Evolutionary conservation across 1,140 invertebrate genomes (phyloP), one percentile per base, ranked within the genome.

Genomic region (Cataglyphis hispanica): DNA sequence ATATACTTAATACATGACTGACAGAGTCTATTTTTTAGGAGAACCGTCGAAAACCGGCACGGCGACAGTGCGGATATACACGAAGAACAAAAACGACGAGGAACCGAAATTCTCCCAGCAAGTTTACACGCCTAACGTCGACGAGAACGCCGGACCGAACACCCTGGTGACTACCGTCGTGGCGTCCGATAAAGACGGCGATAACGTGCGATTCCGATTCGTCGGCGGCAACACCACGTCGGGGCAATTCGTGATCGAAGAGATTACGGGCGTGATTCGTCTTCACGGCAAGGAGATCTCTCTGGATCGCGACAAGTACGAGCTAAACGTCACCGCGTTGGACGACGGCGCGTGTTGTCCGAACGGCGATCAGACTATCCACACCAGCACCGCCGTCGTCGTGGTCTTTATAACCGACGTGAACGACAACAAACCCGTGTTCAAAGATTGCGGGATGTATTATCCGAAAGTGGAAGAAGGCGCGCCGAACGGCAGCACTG

Each of bases 381-480:
- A 99, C 91, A 99, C 98, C 0, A 98, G 97, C 27, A 99, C 98
- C 0, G 98, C 98, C n/a, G 98, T 99, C 0, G 98, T 99, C 1
- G 98, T 99, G 1, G 98, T 99, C 0, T 99, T 99, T 91, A 99
- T 99, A 63, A 99, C 98, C 0, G 98, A 99, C 92, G 98, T 99
- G 0, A 99, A 99, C 92, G 98, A 99, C 89, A 99, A 99, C 92
- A 99, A 99, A 91, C 98, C 98, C 0, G 97, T 98, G 37, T 99
- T 99, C 91, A 98, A 98, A 93, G 98, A 99, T 87, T 99, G 98
- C 93, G 96, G 97, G 0, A 98, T 97, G 7, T 99, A 99, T 93
- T 97, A 97, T 92, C 98, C 98, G 0, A 98, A 98, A 95, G 98
- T 99, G 0, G 97, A 98, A 94, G 98, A 99, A 95, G 98, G 98